Percentiles rank a stretch among this genome's conserved stretches.
Evolutionary conservation across 2,113 vertebrate genomes (phyloP).

Genomic region (Chrysemys picta): DNA sequence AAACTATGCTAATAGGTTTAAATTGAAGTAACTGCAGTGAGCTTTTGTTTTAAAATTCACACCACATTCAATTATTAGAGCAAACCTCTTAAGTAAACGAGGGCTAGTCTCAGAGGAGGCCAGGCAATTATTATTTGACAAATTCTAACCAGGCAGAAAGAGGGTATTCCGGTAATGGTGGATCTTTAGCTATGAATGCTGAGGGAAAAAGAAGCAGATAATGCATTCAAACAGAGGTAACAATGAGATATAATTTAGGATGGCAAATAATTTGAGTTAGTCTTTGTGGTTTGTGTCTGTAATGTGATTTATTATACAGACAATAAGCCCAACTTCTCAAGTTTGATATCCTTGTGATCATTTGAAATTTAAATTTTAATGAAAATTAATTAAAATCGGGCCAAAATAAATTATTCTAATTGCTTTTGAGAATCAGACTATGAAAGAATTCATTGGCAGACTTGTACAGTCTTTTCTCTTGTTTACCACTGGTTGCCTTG

Average conservation of each 20-base stretch:
- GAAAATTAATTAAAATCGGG: conserved; percentile 71
- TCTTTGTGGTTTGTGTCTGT: conserved; percentile 50
- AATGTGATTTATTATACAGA: conserved; percentile 52
- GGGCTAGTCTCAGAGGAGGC: neutral
- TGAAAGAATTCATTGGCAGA: conserved; percentile 57
- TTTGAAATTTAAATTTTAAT: conserved; percentile 74
- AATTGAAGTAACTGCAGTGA: conserved; percentile 2
- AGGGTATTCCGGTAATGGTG: neutral
- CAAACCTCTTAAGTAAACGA: neutral
- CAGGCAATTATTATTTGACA: conserved; percentile 10
- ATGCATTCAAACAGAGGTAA: conserved; percentile 30
- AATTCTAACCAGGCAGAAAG: neutral
- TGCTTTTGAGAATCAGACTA: conserved; percentile 55
- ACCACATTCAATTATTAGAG: neutral
- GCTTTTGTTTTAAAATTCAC: neutral
- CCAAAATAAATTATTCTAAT: conserved; percentile 66
- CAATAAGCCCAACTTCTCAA: conserved; percentile 52
- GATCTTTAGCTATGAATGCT: conserved; percentile 24
- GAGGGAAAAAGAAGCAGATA: conserved; percentile 17
- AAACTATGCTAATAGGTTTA: neutral
- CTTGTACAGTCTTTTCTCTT: conserved; percentile 33
- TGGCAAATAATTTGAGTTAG: conserved; percentile 40
- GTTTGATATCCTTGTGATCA: conserved; percentile 51
- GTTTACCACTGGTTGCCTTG: conserved; percentile 61
- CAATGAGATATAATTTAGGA: conserved; percentile 1